Evolutionary conservation across 1,140 invertebrate species (phyloP).

Genomic region (Arctopsyche grandis): DNA sequence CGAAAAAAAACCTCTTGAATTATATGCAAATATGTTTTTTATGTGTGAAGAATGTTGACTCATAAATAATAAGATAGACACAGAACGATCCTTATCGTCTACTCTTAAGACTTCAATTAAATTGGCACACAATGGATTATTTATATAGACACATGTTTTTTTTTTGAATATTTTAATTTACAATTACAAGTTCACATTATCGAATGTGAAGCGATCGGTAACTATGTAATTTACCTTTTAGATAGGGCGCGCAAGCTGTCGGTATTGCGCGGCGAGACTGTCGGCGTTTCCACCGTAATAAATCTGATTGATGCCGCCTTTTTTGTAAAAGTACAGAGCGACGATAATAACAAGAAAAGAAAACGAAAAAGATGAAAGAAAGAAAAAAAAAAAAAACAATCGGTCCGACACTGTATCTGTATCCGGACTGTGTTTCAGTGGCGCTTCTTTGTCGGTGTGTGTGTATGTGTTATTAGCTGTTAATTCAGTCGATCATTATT

Average conservation of each 20-base stretch:
- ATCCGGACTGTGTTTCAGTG: background rate
- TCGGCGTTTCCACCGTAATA: slow-evolving; percentile 33
- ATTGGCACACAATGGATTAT: background rate
- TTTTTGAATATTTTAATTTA: too few relatives aligned
- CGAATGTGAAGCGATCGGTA: too few relatives aligned
- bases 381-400: slow-evolving; percentile 12
- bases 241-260: background rate
- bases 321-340: slow-evolving; percentile 23
- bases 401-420: background rate
- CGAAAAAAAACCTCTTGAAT: slow-evolving; percentile 4
- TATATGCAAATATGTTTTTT: slow-evolving; percentile 25
- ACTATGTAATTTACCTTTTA: background rate
- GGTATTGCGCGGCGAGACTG: background rate
- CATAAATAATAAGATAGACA: slow-evolving; percentile 21
- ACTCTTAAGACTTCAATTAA: background rate
- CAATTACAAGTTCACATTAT: too few relatives aligned
- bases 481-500: slow-evolving; percentile 55
- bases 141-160: background rate
- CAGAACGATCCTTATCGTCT: background rate
- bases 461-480: slow-evolving; percentile 49
- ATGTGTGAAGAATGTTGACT: slow-evolving; percentile 8
- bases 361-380: background rate
- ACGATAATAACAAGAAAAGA: slow-evolving; percentile 8
- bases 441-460: slow-evolving; percentile 49
- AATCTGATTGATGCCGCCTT: slow-evolving; percentile 42